phyloP scores from a whole-genome alignment of 92 coral and sea anemone genomes.

The Pocillopora grandis region DNA sequence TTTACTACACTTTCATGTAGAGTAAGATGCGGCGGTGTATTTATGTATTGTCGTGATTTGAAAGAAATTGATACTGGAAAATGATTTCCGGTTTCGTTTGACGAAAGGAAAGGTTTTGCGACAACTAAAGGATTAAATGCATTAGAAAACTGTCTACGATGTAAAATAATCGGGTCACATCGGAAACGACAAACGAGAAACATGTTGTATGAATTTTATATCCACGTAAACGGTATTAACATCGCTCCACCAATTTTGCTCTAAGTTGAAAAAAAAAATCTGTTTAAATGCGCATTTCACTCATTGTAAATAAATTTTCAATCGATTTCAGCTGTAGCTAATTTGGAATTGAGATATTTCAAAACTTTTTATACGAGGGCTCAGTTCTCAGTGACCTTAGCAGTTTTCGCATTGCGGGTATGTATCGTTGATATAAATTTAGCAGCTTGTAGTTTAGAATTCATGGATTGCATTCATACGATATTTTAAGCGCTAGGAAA shows the following conservation, averaged over 20 bases:
- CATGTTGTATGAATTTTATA: neutral
- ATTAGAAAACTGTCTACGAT: neutral
- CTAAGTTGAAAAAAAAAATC: neutral
- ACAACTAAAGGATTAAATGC: neutral
- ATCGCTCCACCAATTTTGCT: neutral
- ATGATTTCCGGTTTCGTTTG: conserved; percentile 37
- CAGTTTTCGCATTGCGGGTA: neutral
- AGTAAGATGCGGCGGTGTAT: neutral
- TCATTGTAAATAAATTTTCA: conserved; percentile 13
- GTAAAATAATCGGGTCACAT: neutral
- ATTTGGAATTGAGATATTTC: conserved; percentile 15
- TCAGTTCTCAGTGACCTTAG: conserved; percentile 5
- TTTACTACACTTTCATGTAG: too few relatives aligned
- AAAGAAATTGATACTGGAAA: neutral
- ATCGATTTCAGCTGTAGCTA: conserved; percentile 38
- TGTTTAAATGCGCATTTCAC: neutral
- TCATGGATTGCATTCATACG: neutral
- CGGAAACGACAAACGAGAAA: neutral
- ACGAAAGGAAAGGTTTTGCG: conserved; percentile 13
- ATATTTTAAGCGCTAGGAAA: too few relatives aligned
- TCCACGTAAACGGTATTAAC: neutral
- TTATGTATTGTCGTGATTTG: neutral
- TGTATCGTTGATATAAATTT: conserved; percentile 9
- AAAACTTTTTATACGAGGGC: conserved; percentile 5
- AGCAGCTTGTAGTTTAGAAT: neutral